Evolutionary conservation across 37 sponge, comb jelly and placozoan genomes (phyloP).

Genomic region (Aphrocallistes beatrix): DNA sequence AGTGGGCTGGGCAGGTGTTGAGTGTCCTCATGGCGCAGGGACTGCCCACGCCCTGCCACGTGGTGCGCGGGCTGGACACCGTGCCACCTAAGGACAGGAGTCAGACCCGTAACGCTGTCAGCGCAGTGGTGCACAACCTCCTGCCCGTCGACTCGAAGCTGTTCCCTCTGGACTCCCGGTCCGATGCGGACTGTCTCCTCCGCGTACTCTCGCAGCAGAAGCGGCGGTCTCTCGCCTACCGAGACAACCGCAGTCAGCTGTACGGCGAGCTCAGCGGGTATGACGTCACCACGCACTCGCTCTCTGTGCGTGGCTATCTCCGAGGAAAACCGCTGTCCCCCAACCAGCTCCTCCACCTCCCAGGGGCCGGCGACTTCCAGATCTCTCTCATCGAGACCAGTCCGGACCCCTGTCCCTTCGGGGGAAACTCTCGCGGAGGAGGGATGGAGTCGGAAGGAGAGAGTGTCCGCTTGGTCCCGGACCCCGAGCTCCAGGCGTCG

Average conservation of each 20-base stretch:
- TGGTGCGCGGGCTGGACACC: not conserved
- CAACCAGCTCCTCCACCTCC: conserved; percentile 62
- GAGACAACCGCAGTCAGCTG: conserved; percentile 56
- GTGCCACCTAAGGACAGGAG: not conserved
- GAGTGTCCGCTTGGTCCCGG: not conserved
- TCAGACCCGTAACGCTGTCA: not conserved
- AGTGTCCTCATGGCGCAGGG: conserved; percentile 15
- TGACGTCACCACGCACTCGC: not conserved
- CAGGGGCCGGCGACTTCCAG: conserved; percentile 65
- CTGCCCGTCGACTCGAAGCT: not conserved
- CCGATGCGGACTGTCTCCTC: conserved; percentile 51
- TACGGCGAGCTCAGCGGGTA: conserved; percentile 39
- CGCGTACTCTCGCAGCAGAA: conserved; percentile 47
- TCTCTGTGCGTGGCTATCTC: conserved; percentile 66
- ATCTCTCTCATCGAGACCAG: conserved; percentile 37
- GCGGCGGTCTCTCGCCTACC: conserved; percentile 26
- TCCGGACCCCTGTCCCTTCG: not conserved
- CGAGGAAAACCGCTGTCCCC: conserved; percentile 57
- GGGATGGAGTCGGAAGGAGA: not conserved
- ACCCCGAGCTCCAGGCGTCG: conserved; percentile 34
- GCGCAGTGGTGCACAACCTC: not conserved
- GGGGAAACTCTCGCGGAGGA: not conserved
- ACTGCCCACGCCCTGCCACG: not conserved
- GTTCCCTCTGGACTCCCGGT: not conserved
- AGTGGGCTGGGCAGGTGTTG: conserved; percentile 14